Base-by-base conservation (phyloP, 2,888 invertebrate genomes). In the Heliconius hortense region DNA sequence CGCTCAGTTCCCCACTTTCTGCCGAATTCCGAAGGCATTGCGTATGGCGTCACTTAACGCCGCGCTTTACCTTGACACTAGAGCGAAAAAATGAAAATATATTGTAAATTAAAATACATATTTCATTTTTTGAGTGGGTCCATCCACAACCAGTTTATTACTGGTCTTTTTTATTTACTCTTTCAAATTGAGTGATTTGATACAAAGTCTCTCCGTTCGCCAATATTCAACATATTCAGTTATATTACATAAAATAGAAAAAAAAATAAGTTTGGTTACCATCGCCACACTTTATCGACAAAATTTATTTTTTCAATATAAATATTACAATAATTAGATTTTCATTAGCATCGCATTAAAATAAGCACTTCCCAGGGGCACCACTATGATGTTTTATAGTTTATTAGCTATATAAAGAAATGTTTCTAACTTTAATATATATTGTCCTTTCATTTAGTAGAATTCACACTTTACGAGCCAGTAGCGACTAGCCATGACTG, bases 401-500 rank as follows among this genome's bases (percentile, higher is more conserved):
- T 66, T 66, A 66, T 66, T 43, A 15, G 39, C 66, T 15, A 66
- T 21, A 66, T 39, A 66, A 66, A 35, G 13, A 35, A 66, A 66
- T 11, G 66, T 66, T 66, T 39, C 15, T 4, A 66, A 66, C 66
- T 66, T 66, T 66, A 66, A 39, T 15, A 66, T 64, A 64, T 66
- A 66, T 66, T 66, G 66, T 64, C 39, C 66, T 43, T 43, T 66
- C 24, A 43, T 39, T 39, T 3, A 66, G 24, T 66, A 43, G 66
- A 66, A 66, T 39, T 43, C 64, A 5, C 66, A 66, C 39, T 39
- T 66, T 66, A 66, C 39, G 39, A 66, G 66, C 66, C 66, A 66
- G 39, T 66, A 43, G 66, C 66, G 66, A 15, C 66, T 66, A 66
- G 66, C 39, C 66, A 39, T 43, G 66, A 66, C 66, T 66, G 43